These are phyloP conservation scores for Yasuhikotakia modesta DNA, from an alignment of 2,797 vertebrate species.

Conservation along the genomic window DNA sequence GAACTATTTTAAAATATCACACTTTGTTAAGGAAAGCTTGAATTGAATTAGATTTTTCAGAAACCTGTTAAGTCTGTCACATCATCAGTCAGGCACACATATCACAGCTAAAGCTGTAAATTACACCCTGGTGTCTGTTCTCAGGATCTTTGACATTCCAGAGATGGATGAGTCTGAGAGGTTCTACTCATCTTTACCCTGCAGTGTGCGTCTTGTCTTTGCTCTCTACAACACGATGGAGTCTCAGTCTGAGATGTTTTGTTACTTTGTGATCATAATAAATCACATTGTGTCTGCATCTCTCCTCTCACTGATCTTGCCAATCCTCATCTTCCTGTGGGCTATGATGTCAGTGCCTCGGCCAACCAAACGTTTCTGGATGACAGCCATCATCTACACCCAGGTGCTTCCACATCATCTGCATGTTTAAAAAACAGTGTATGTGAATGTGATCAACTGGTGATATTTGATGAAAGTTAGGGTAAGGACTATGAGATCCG, in stretches of 20 bases:
- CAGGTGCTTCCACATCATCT: constrained; percentile 64
- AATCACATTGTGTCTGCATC: constrained; percentile 79
- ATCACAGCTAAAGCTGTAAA: neutral
- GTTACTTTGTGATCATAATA: constrained; percentile 78
- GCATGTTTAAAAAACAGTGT: too few relatives aligned
- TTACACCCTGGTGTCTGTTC: neutral
- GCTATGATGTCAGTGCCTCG: constrained; percentile 80
- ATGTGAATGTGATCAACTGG: too few relatives aligned
- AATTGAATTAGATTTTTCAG: too few relatives aligned
- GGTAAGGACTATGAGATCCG: too few relatives aligned
- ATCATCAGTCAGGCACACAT: neutral
- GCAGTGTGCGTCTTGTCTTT: constrained; percentile 71
- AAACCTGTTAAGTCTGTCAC: too few relatives aligned
- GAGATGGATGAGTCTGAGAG: constrained; percentile 73
- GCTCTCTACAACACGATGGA: constrained; percentile 72
- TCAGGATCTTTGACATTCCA: constrained; percentile 71
- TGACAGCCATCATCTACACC: constrained; percentile 81
- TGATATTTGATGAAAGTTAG: too few relatives aligned
- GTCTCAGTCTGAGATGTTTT: constrained; percentile 78
- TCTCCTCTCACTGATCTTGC: constrained; percentile 72
- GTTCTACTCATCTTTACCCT: constrained; percentile 68
- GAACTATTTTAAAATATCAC: too few relatives aligned
- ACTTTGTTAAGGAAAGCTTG: too few relatives aligned
- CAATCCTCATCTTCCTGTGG: constrained; percentile 79
- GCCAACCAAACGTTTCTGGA: constrained; percentile 79